phyloP scores from a whole-genome alignment of 1,140 invertebrate species.

The Tetragnatha versicolor region DNA sequence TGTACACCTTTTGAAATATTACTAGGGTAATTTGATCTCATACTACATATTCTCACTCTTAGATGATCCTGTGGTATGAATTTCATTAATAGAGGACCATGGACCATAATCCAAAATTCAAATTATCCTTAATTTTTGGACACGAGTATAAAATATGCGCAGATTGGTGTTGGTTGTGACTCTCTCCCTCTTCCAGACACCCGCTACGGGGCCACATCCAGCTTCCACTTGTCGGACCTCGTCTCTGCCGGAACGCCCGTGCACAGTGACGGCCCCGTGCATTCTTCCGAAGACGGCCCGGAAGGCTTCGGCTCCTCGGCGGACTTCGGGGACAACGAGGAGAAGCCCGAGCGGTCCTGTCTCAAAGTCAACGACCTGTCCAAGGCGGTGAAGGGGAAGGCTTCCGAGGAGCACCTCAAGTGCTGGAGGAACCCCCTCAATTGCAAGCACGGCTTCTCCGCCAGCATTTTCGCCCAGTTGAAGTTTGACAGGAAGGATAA shows the following conservation, averaged over 20 bases:
- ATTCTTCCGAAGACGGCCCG: conserved; percentile 22
- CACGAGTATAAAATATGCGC: too few species aligned
- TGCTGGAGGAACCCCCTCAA: conserved; percentile 47
- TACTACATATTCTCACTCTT: too few species aligned
- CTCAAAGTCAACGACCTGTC: conserved; percentile 36
- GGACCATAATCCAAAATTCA: too few species aligned
- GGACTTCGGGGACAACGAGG: conserved; percentile 37
- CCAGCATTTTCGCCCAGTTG: conserved; percentile 31
- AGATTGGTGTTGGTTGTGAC: too few species aligned
- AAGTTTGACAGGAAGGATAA: conserved; percentile 34
- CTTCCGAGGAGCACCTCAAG: conserved; percentile 23
- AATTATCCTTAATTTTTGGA: too few species aligned
- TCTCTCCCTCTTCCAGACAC: conserved; percentile 40
- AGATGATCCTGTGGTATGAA: too few species aligned
- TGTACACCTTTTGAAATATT: too few species aligned
- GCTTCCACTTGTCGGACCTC: conserved; percentile 38
- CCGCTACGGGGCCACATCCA: conserved; percentile 18
- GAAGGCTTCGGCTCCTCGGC: conserved; percentile 43
- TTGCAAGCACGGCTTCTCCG: conserved; percentile 38
- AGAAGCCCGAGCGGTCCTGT: conserved; percentile 30
- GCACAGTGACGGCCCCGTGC: conserved; percentile 28
- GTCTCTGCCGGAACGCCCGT: conserved; percentile 20
- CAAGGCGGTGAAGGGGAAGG: background rate
- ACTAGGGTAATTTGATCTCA: too few species aligned
- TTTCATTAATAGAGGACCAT: too few species aligned